Conservation (phyloP, 2,888 invertebrate species). For the Zygaena filipendulae region DNA sequence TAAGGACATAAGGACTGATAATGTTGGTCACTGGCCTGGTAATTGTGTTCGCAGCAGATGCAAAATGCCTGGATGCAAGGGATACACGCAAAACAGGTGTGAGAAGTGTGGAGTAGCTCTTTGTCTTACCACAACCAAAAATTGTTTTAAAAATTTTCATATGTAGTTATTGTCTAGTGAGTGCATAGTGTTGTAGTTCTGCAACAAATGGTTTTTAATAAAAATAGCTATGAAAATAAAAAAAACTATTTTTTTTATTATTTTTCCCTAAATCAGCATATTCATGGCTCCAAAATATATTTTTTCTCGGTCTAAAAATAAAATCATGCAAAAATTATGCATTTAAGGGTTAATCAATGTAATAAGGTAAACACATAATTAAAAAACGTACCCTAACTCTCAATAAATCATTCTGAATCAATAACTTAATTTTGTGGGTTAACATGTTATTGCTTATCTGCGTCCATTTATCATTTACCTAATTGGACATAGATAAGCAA, state of each 20-base stretch:
- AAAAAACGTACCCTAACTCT: no score
- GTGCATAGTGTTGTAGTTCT: constrained; percentile 20
- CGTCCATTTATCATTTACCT: no score
- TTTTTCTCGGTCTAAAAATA: constrained; percentile 20
- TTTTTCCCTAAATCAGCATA: constrained; percentile 16
- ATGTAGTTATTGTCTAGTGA: constrained; percentile 19
- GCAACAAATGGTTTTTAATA: constrained; percentile 19
- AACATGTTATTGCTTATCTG: no score
- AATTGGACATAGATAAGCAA: no score
- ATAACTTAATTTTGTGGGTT: no score
- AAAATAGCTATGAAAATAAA: constrained; percentile 18
- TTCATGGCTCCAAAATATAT: constrained; percentile 22
- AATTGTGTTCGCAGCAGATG: constrained; percentile 22
- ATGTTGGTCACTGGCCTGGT: constrained; percentile 24
- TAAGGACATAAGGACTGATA: constrained; percentile 24
- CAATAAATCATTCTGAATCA: no score
- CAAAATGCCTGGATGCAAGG: constrained; percentile 25
- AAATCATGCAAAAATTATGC: constrained; percentile 23
- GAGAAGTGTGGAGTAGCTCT: constrained; percentile 26
- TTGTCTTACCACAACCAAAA: constrained; percentile 21
- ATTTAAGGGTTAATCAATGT: no score
- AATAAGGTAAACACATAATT: no score
- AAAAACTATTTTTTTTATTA: constrained; percentile 16
- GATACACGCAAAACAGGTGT: constrained; percentile 24
- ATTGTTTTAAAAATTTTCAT: constrained; percentile 23